These are phyloP conservation scores for Sternarchorhynchus goeldii DNA, from an alignment of 2,797 vertebrate genomes.

Conservation along the genomic window DNA sequence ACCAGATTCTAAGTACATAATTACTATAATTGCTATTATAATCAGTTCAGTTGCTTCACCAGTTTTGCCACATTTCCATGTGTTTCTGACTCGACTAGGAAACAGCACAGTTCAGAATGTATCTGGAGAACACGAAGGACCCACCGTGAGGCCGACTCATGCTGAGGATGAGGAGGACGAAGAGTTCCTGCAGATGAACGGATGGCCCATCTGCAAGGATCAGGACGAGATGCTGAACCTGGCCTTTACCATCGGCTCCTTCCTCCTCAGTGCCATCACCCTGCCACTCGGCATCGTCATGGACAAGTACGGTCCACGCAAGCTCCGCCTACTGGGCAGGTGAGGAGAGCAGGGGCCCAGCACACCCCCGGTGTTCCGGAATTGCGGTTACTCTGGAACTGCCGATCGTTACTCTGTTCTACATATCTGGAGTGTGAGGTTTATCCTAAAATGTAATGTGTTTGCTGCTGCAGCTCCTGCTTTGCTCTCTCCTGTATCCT, in stretches of 20 bases:
- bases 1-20: not conserved
- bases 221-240: constrained; percentile 97
- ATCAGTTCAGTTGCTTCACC: not conserved
- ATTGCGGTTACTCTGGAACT: not conserved
- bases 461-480: constrained; percentile 81
- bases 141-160: constrained; percentile 4
- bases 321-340: constrained; percentile 95
- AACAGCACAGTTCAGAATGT: constrained; percentile 66
- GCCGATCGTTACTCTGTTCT: not conserved
- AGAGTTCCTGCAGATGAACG: constrained; percentile 71
- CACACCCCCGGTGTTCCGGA: too few species aligned
- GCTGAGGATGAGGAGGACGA: constrained; percentile 54
- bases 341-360: constrained; percentile 60
- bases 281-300: constrained; percentile 91
- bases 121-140: constrained; percentile 45
- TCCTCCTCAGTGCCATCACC: constrained; percentile 96
- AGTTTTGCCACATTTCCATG: not conserved
- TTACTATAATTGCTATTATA: not conserved
- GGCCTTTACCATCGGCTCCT: constrained; percentile 96
- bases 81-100: constrained; percentile 52
- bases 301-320: constrained; percentile 98
- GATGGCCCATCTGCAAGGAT: constrained; percentile 84
- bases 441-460: not conserved
- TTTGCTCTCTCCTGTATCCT: constrained; percentile 93
- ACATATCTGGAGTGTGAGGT: not conserved